Evolutionary conservation across 2,113 vertebrate species (phyloP).

Genomic region (Steatornis caripensis): DNA sequence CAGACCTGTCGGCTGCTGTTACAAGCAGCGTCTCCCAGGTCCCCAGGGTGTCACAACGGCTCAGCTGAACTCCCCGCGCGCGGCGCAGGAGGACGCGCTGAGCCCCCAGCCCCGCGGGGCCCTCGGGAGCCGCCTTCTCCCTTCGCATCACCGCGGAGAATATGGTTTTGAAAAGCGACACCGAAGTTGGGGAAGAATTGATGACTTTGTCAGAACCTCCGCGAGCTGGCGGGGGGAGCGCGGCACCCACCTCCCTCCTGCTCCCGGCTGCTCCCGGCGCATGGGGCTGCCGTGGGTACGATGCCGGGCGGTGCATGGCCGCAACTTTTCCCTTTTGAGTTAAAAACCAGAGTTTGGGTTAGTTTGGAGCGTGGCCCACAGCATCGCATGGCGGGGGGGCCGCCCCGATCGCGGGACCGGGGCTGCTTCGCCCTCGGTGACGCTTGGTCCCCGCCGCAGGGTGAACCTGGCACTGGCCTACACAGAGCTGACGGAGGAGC

Average conservation of each 20-base stretch:
- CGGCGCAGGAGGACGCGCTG: not conserved
- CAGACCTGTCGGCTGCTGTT: constrained; percentile 12
- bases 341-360: rapidly evolving
- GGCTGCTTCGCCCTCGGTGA: not conserved
- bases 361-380: not conserved
- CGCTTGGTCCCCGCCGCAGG: constrained; percentile 48
- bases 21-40: not conserved
- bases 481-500: constrained; percentile 93
- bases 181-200: not conserved
- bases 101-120: not conserved
- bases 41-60: constrained; percentile 19
- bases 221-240: rapidly evolving
- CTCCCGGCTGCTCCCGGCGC: not conserved
- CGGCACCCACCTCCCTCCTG: not conserved
- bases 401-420: too few species aligned
- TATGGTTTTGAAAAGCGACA: not conserved
- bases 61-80: not conserved
- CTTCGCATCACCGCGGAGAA: not conserved
- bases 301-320: rapidly evolving
- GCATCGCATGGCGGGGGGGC: too few species aligned
- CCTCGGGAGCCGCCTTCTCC: not conserved
- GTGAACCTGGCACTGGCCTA: constrained; percentile 96
- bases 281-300: not conserved
- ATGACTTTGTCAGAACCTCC: not conserved
- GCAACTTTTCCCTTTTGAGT: not conserved